These are phyloP conservation scores for Brachypterus glaber DNA, from an alignment of 2,888 invertebrate genomes.

Conservation along the genomic window DNA sequence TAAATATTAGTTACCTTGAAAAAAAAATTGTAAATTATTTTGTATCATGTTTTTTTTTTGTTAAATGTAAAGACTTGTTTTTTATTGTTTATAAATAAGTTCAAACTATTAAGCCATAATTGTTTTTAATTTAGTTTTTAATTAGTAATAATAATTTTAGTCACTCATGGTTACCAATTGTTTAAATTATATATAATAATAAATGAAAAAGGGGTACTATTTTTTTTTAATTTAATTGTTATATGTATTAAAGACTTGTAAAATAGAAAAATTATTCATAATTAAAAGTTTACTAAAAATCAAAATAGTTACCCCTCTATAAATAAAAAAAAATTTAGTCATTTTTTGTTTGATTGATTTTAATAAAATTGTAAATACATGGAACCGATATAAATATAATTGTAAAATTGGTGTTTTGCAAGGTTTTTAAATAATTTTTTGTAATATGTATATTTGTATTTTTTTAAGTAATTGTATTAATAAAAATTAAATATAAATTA, in stretches of 20 bases:
- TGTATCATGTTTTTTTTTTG: slow-evolving; percentile 23
- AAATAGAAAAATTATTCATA: too few species aligned
- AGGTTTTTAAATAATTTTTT: too few species aligned
- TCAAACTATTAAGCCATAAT: slow-evolving; percentile 23
- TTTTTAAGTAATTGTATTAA: slow-evolving; percentile 27
- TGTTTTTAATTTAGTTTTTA: slow-evolving; percentile 14
- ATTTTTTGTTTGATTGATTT: slow-evolving; percentile 17
- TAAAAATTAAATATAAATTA: slow-evolving; percentile 25
- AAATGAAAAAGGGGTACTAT: too few species aligned
- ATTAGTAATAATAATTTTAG: too few species aligned
- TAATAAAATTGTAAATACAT: slow-evolving; percentile 24
- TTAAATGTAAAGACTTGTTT: slow-evolving; percentile 20
- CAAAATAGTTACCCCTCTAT: too few species aligned
- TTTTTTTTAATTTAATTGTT: too few species aligned
- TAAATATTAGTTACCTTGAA: slow-evolving; percentile 30
- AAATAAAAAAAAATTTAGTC: too few species aligned
- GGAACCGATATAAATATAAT: slow-evolving; percentile 25
- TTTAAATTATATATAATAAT: too few species aligned
- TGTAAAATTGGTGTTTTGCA: slow-evolving; percentile 27
- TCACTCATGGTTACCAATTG: slow-evolving; percentile 33
- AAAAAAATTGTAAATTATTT: slow-evolving; percentile 13
- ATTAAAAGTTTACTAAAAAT: too few species aligned
- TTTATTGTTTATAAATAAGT: slow-evolving; percentile 19
- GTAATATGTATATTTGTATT: slow-evolving; percentile 32
- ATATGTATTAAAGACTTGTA: too few species aligned